phyloP scores from a whole-genome alignment of 2,113 vertebrate genomes.

The Corydoras maculifer region DNA sequence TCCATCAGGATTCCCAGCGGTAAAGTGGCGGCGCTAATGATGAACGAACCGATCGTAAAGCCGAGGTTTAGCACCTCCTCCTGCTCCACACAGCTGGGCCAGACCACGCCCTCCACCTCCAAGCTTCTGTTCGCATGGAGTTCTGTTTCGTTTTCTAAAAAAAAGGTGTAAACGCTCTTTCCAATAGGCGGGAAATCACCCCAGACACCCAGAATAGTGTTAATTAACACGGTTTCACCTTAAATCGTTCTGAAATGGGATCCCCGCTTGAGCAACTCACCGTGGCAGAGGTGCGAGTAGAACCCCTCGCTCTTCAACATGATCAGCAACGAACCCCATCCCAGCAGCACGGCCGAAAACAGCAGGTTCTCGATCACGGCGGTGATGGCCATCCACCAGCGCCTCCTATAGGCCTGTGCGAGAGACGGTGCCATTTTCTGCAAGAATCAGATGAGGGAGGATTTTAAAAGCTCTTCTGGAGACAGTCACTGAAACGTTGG shows the following conservation, averaged over 20 bases:
- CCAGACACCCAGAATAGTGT: too few species aligned
- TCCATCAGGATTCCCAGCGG: constrained; percentile 69
- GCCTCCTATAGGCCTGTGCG: constrained; percentile 68
- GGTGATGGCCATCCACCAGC: constrained; percentile 81
- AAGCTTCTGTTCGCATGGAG: constrained; percentile 42
- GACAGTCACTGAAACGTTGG: not conserved
- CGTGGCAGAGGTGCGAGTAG: constrained; percentile 75
- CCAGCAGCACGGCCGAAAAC: constrained; percentile 79
- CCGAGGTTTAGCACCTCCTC: constrained; percentile 79
- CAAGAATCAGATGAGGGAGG: not conserved
- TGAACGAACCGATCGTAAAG: constrained; percentile 82
- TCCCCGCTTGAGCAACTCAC: constrained; percentile 33
- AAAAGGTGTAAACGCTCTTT: not conserved
- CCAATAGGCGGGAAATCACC: too few species aligned
- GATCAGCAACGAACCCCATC: constrained; percentile 82
- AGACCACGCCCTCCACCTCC: constrained; percentile 11
- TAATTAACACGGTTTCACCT: not conserved
- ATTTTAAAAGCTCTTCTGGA: not conserved
- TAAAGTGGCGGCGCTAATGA: constrained; percentile 78
- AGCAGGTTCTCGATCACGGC: constrained; percentile 80
- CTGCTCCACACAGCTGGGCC: constrained; percentile 69
- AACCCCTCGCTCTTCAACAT: constrained; percentile 84
- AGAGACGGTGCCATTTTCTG: constrained; percentile 63
- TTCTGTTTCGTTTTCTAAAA: constrained; percentile 48
- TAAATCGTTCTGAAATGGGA: not conserved